Base-by-base conservation (phyloP, 2,113 vertebrate species). In the Nanorana parkeri region DNA sequence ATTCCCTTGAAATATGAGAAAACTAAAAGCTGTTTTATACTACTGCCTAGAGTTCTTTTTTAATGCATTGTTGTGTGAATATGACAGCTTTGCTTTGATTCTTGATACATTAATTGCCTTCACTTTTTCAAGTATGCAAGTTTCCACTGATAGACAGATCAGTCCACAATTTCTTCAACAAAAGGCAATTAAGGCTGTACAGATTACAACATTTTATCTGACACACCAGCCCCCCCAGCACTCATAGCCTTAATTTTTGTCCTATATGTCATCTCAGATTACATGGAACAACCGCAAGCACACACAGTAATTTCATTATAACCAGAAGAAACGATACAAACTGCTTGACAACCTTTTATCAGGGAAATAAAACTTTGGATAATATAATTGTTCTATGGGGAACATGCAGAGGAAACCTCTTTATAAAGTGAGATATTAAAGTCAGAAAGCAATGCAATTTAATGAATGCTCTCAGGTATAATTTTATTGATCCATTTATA, bases 381-480 rank as follows among this genome's bases (percentile, higher is more conserved):
- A 24, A 28, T 65, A 28, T 77, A 77, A 65, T 65, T 77, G 60
- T 77, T 65, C 36, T 77, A 65, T 26, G 32, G 60, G 36, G 74
- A 63, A 28, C 74, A 28, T 65, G 17, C 60, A 63, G 32, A 61
- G 65, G 21, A 58, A 56, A 74, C 10, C 24, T 19, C 58, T 58
- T 74, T 77, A 77, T 63, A 52, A 63, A 77, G 56, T 52, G 41
- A 11, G 41, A 65, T 63, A 24, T 77, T 64, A 77, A 32, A 5
- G 60, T 64, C 47, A 77, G 73, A 20, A 56, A 61, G 73, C 29
- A 61, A 63, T 41, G 73, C 56, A 61, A 63, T 41, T 61, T 76
- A 76, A 76, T 76, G 73, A 76, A 76, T 63, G 73, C 56, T 41
- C 73, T 61, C 28, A 76, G 58, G 56, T 63, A 76, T 41, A 60